Evolutionary conservation across 2,888 invertebrate species (phyloP).

Genomic region (Calliscelio sp.): DNA sequence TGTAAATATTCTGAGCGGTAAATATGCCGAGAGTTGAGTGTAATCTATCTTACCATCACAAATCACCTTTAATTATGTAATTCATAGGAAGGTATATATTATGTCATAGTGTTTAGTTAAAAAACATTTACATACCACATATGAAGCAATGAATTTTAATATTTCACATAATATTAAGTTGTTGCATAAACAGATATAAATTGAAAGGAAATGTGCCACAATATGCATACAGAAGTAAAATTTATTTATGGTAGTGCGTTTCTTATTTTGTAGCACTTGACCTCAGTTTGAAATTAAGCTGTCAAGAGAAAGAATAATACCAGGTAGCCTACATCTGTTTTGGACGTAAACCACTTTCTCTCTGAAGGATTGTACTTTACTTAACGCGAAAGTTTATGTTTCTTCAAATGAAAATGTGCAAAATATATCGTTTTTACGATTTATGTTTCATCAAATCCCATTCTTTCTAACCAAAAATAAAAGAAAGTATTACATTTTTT

Average conservation of each 20-base stretch:
- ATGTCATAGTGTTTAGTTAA: no score
- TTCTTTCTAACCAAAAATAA: conserved; percentile 7
- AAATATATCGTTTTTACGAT: conserved; percentile 42
- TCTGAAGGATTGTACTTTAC: conserved; percentile 60
- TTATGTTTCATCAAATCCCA: conserved; percentile 53
- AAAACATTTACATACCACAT: no score
- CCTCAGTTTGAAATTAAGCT: conserved; percentile 56
- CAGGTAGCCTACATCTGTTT: conserved; percentile 47
- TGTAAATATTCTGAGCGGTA: no score
- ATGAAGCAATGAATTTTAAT: no score
- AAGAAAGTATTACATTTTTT: no score
- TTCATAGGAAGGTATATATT: no score
- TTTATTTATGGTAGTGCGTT: conserved; percentile 48
- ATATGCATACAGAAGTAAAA: conserved; percentile 34
- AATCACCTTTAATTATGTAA: no score
- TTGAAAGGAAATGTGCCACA: conserved; percentile 13
- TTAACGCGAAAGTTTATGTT: conserved; percentile 62
- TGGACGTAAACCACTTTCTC: conserved; percentile 59
- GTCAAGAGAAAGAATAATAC: conserved; percentile 55
- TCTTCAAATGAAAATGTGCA: conserved; percentile 63
- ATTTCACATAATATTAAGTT: neutral
- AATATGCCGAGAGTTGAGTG: no score
- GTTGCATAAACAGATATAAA: conserved; percentile 21
- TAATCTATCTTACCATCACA: no score
- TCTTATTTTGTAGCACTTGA: conserved; percentile 60